Percentiles rank a stretch among this genome's conserved stretches.
Conservation (phyloP, 1,140 invertebrate genomes). For the Araneus ventricosus region DNA sequence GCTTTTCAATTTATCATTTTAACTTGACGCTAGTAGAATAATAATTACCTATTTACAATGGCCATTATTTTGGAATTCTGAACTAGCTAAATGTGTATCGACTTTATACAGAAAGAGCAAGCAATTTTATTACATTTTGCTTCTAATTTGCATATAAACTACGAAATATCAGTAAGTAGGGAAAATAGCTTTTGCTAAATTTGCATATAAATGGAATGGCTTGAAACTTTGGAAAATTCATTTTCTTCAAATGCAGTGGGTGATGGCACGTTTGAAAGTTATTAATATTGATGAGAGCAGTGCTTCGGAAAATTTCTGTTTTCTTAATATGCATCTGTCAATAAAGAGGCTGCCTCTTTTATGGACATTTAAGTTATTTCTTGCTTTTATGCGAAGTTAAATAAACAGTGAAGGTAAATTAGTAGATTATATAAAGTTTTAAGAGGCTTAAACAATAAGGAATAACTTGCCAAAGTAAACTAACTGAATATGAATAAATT, state of each 20-base stretch:
- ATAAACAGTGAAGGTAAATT: background rate
- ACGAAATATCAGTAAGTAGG: background rate
- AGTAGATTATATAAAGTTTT: background rate
- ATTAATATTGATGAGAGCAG: conserved; percentile 6
- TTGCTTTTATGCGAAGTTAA: background rate
- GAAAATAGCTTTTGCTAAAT: background rate
- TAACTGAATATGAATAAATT: too few species aligned
- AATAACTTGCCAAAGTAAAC: too few species aligned
- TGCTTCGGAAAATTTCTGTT: background rate
- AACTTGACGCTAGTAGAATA: too few species aligned
- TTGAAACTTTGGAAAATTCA: background rate
- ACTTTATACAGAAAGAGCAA: background rate
- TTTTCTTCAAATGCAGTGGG: background rate
- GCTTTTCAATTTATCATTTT: too few species aligned
- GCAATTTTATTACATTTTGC: too few species aligned
- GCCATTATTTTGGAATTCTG: background rate
- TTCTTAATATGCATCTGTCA: background rate
- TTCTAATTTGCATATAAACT: background rate
- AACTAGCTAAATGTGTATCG: background rate
- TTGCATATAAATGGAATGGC: conserved; percentile 16
- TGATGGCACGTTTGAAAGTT: background rate
- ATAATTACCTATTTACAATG: background rate
- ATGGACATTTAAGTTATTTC: background rate
- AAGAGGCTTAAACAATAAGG: background rate
- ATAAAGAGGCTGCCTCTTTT: background rate